A percentile compares a stretch with the other conserved stretches of the same genome.
phyloP scores from a whole-genome alignment of 2,888 invertebrate species.

The Acrobeloides nanus region DNA sequence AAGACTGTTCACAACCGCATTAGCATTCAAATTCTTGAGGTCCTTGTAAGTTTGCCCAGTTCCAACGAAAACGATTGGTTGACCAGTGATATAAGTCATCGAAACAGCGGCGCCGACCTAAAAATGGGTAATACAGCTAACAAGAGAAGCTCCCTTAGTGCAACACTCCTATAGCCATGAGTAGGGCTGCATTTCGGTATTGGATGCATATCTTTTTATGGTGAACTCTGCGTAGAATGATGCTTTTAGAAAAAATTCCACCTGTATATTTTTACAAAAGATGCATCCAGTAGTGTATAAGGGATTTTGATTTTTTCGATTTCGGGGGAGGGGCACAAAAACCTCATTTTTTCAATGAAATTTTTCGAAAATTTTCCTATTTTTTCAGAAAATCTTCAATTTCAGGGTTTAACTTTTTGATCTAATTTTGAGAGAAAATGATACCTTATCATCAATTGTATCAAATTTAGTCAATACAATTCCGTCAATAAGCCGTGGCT shows the following conservation, averaged over 20 bases:
- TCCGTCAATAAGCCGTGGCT: conserved; percentile 90
- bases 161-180: no score
- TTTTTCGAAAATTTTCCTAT: not conserved
- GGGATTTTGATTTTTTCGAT: no score
- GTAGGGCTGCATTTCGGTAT: no score
- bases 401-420: not conserved
- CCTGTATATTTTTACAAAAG: no score
- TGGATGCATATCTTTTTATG: no score
- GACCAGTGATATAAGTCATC: conserved; percentile 99
- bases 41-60: conserved; percentile 98
- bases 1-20: conserved; percentile 86
- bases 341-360: no score
- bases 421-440: no score
- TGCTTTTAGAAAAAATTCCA: no score
- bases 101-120: conserved; percentile 91
- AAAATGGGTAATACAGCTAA: conserved; percentile 3
- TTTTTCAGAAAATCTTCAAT: not conserved
- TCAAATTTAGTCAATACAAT: conserved; percentile 99
- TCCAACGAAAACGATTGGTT: conserved; percentile 97
- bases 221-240: no score
- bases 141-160: no score
- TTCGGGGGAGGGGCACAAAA: no score
- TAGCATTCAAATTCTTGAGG: conserved; percentile 87
- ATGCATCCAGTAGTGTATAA: no score
- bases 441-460: conserved; percentile 95